Percentiles rank a stretch among this genome's conserved stretches.
Conservation (phyloP, 2,113 vertebrate species). For the Sphaerodactylus townsendi region DNA sequence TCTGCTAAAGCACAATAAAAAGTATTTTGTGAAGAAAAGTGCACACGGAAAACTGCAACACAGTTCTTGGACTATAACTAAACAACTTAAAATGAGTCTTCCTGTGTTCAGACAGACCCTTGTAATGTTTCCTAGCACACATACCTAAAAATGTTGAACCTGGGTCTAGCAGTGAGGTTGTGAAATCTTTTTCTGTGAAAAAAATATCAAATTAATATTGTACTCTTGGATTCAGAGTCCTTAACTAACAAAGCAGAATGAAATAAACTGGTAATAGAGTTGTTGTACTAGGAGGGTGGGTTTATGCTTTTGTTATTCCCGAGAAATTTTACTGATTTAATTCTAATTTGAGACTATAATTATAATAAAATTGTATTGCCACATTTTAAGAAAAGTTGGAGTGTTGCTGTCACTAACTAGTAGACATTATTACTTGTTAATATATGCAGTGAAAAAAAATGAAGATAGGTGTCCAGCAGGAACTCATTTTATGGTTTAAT, state of each 20-base stretch:
- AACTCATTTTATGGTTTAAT: not conserved
- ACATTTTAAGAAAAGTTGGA: not conserved
- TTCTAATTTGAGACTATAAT: not conserved
- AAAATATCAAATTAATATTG: not conserved
- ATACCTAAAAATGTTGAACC: slow-evolving; percentile 29
- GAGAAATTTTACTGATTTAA: slow-evolving; percentile 24
- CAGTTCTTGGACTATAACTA: slow-evolving; percentile 52
- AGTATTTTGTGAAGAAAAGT: slow-evolving; percentile 73
- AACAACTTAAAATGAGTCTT: slow-evolving; percentile 24
- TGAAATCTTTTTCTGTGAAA: slow-evolving; percentile 35
- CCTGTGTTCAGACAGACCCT: slow-evolving; percentile 19
- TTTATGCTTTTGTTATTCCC: slow-evolving; percentile 22
- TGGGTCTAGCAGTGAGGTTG: slow-evolving; percentile 32
- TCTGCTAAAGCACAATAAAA: slow-evolving; percentile 80
- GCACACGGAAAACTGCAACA: slow-evolving; percentile 52
- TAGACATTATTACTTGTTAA: not conserved
- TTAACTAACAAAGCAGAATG: slow-evolving; percentile 11
- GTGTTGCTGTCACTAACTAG: not conserved
- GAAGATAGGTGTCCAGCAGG: not conserved
- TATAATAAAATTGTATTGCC: slow-evolving; percentile 5
- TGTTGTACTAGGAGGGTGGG: slow-evolving; percentile 3
- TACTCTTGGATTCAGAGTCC: not conserved
- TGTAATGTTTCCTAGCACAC: slow-evolving; percentile 16
- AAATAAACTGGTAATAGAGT: not conserved
- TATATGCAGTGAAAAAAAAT: not conserved